phyloP scores from a whole-genome alignment of 2,888 invertebrate species.

The Cheilosia scutellata region DNA sequence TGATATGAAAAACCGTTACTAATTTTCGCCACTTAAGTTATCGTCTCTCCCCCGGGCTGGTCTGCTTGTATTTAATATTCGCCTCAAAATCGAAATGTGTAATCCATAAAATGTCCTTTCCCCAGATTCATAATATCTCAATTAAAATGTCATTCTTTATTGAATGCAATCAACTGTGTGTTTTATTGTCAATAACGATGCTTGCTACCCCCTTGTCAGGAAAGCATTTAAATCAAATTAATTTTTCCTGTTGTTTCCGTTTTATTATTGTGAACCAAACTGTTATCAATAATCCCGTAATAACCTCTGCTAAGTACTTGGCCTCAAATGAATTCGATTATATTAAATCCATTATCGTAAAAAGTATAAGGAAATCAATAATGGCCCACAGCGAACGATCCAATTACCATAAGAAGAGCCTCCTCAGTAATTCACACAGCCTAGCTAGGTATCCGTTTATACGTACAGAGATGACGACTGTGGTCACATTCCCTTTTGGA shows the following conservation, averaged over 20 bases:
- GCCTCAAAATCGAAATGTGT: too few relatives aligned
- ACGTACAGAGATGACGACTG: not conserved
- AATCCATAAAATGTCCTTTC: too few relatives aligned
- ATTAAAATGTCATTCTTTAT: too few relatives aligned
- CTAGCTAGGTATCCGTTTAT: not conserved
- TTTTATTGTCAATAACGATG: not conserved
- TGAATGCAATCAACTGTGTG: too few relatives aligned
- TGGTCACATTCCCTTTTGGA: not conserved
- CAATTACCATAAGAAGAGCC: constrained; percentile 2
- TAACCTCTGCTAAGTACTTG: not conserved
- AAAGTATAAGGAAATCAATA: constrained; percentile 8
- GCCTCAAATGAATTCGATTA: constrained; percentile 7
- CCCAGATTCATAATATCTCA: too few relatives aligned
- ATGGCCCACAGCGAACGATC: not conserved
- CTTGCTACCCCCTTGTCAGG: not conserved
- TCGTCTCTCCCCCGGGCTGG: too few relatives aligned
- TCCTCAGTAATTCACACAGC: constrained; percentile 1
- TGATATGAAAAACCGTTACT: too few relatives aligned
- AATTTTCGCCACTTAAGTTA: too few relatives aligned
- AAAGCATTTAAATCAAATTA: not conserved
- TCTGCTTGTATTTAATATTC: too few relatives aligned
- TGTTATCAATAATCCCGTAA: not conserved
- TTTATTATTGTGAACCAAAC: not conserved
- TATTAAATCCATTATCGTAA: constrained; percentile 22
- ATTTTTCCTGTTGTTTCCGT: constrained; percentile 1